Conservation (phyloP, 2,888 invertebrate species). For the Lepidochrysops patricia region DNA sequence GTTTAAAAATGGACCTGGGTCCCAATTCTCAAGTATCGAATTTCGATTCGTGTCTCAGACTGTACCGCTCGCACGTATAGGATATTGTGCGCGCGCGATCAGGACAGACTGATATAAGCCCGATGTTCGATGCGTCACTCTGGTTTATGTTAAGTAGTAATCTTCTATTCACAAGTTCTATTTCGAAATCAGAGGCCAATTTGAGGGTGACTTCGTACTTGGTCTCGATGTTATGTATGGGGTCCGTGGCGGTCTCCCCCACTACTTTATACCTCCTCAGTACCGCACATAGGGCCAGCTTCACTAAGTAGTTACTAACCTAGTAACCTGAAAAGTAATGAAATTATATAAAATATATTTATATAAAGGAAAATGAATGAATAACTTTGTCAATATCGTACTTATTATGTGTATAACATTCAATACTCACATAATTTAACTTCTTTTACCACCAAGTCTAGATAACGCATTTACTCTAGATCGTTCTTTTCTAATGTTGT, state of each 20-base stretch:
- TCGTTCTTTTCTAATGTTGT: not conserved
- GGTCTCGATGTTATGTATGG: not conserved
- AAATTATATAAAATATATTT: too few species aligned
- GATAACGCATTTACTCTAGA: not conserved
- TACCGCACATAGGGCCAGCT: not conserved
- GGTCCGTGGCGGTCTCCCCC: not conserved
- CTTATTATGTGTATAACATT: too few species aligned
- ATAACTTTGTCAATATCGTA: too few species aligned
- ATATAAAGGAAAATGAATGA: too few species aligned
- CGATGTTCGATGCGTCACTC: too few species aligned
- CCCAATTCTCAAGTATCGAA: too few species aligned
- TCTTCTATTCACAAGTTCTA: not conserved
- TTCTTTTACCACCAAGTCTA: not conserved
- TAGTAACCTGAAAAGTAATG: not conserved
- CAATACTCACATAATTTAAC: not conserved
- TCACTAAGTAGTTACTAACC: not conserved
- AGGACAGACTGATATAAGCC: too few species aligned
- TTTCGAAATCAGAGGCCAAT: not conserved
- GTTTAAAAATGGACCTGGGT: too few species aligned
- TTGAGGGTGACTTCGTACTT: not conserved
- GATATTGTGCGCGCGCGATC: too few species aligned
- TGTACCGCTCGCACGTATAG: too few species aligned
- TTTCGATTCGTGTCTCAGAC: too few species aligned
- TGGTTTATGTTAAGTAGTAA: too few species aligned
- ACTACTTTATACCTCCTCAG: not conserved